Conservation (phyloP, 1,140 invertebrate species). For the Bombus impatiens region DNA sequence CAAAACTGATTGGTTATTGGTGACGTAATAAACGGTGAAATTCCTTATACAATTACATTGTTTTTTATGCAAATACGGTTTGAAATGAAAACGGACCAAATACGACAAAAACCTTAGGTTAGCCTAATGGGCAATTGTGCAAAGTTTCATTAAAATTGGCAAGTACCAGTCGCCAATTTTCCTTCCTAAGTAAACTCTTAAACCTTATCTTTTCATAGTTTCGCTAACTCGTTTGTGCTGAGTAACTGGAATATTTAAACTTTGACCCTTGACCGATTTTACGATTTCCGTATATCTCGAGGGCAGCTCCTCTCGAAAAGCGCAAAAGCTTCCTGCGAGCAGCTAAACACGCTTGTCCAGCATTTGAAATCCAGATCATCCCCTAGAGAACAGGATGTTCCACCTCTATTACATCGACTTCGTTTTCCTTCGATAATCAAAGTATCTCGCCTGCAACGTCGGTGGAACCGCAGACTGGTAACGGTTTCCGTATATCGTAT, state of each 20-base stretch:
- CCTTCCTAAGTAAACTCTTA: not conserved
- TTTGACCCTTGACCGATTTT: not conserved
- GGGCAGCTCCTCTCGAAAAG: not conserved
- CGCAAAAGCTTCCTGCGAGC: not conserved
- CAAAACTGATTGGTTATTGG: too few relatives aligned
- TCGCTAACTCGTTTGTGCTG: not conserved
- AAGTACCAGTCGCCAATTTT: not conserved
- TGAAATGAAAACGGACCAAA: too few relatives aligned
- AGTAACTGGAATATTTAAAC: not conserved
- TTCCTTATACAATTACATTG: too few relatives aligned
- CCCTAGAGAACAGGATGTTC: not conserved
- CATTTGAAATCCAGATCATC: constrained; percentile 18
- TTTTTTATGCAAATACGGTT: too few relatives aligned
- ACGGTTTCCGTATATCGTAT: not conserved
- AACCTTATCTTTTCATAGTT: not conserved
- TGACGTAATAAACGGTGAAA: too few relatives aligned
- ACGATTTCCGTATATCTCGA: not conserved
- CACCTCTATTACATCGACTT: constrained; percentile 5
- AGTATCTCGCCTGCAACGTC: not conserved
- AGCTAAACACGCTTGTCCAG: constrained; percentile 1
- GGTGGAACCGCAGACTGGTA: not conserved
- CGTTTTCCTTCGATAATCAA: constrained; percentile 40
- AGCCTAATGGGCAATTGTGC: too few relatives aligned
- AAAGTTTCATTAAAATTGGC: not conserved
- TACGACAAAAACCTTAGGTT: too few relatives aligned